Base-by-base conservation (phyloP, 2,888 invertebrate species). In the Dryobota labecula region DNA sequence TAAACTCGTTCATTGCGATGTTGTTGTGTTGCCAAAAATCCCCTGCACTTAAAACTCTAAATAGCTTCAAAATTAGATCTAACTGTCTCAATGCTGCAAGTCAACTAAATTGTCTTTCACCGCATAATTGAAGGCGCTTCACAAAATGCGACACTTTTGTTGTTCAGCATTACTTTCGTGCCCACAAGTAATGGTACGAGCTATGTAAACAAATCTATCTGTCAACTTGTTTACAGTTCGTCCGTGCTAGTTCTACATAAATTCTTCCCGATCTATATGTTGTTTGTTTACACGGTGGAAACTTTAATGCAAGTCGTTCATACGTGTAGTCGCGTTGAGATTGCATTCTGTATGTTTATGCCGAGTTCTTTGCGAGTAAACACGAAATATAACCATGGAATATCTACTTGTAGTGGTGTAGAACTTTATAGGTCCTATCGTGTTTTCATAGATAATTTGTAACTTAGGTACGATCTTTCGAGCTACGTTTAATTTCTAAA, bases 181-280 rank as follows among this genome's bases (percentile, higher is more conserved):
- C 58, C 56, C 71, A 49, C 62, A 69, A 80, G 58, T 72, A 76
- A 80, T 64, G 53, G 63, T 56, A 76, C 66, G 41, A 66, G 62
- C 45, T 43, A 70, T 53, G 69, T 75, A 76, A 79, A 85, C 82
- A 82, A 76, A 75, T 75, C 71, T 70, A 74, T 81, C 53, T 62
- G 75, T 85, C 84, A 81, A 79, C 78, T 71, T 83, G 78, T 85
- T 81, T 81, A 78, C 84, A 68, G 27, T 64, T 66, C 57, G 57
- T 75, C n/a, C 67, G 61, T 67, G 69, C 62, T 64, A 70, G 70
- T 73, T 77, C 68, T 64, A 73, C 68, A 82, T 78, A 84, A 71
- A 73, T 80, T 73, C 69, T 68, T 78, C 65, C 51, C 64, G 70
- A 83, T 79, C 64, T 82, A 66, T 66, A 70, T 70, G 78, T 65